Evolutionary conservation across 1,140 invertebrate genomes (phyloP).

Genomic region (Pseudomyrmex flavicornis): DNA sequence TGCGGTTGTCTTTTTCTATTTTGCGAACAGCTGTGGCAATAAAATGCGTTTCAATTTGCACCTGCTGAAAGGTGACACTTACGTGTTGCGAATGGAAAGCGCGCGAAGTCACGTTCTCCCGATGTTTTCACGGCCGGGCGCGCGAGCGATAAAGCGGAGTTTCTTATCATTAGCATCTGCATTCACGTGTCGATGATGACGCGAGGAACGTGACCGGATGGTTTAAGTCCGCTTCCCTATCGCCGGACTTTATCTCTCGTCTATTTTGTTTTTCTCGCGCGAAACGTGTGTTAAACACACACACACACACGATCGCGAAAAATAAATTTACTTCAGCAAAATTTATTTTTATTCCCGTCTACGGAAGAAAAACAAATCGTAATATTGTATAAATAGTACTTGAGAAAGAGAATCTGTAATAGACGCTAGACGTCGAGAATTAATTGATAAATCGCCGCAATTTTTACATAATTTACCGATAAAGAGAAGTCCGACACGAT

Average conservation of each 20-base stretch:
- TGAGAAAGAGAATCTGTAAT: no score
- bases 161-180: constrained; percentile 50
- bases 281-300: background rate
- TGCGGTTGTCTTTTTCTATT: constrained; percentile 13
- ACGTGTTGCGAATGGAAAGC: constrained; percentile 26
- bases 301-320: background rate
- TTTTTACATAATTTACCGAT: no score
- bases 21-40: constrained; percentile 25
- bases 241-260: constrained; percentile 1
- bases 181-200: constrained; percentile 33
- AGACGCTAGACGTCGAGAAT: no score
- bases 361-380: no score
- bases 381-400: no score
- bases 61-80: constrained; percentile 30
- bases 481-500: no score
- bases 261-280: background rate
- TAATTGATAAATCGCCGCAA: no score
- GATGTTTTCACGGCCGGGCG: constrained; percentile 25
- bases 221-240: background rate
- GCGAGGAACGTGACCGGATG: constrained; percentile 12
- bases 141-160: constrained; percentile 35
- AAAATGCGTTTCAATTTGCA: constrained; percentile 34
- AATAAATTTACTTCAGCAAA: background rate
- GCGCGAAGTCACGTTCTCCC: constrained; percentile 38
- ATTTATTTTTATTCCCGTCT: background rate